Evolutionary conservation across 2,888 invertebrate genomes (phyloP).

Genomic region (Hydropsyche betteni): DNA sequence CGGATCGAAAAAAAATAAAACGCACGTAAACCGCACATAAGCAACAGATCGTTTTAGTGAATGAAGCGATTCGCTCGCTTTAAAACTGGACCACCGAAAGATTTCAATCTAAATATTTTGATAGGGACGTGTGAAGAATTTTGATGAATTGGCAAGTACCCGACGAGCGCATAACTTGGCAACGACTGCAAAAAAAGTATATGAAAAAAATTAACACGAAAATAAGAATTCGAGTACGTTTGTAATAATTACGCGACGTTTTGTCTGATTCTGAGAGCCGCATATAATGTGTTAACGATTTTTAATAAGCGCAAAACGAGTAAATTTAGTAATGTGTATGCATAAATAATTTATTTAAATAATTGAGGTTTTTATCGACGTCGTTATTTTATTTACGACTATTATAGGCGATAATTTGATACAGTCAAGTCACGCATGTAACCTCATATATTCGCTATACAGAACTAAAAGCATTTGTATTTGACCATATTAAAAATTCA

Average conservation of each 20-base stretch:
- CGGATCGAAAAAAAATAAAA: too few species aligned
- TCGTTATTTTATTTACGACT: too few species aligned
- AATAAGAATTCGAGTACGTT: not conserved
- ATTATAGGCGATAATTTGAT: too few species aligned
- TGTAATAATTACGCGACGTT: not conserved
- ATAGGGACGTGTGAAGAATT: constrained; percentile 18
- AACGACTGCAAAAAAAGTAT: not conserved
- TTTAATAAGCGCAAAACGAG: not conserved
- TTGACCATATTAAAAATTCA: too few species aligned
- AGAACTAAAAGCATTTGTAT: too few species aligned
- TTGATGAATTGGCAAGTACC: constrained; percentile 29
- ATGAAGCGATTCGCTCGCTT: constrained; percentile 1
- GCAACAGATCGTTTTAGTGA: constrained; percentile 3
- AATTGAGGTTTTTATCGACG: too few species aligned
- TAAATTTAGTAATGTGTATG: too few species aligned
- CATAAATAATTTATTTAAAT: too few species aligned
- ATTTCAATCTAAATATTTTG: constrained; percentile 21
- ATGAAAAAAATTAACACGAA: not conserved
- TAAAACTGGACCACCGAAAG: constrained; percentile 27
- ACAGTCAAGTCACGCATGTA: too few species aligned
- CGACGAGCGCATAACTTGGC: constrained; percentile 21
- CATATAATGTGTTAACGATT: not conserved
- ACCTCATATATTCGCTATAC: too few species aligned
- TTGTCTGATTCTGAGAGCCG: not conserved
- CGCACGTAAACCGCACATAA: not conserved